Evolutionary conservation across 2,888 invertebrate species (phyloP).

Genomic region (Drosophila barbarae): DNA sequence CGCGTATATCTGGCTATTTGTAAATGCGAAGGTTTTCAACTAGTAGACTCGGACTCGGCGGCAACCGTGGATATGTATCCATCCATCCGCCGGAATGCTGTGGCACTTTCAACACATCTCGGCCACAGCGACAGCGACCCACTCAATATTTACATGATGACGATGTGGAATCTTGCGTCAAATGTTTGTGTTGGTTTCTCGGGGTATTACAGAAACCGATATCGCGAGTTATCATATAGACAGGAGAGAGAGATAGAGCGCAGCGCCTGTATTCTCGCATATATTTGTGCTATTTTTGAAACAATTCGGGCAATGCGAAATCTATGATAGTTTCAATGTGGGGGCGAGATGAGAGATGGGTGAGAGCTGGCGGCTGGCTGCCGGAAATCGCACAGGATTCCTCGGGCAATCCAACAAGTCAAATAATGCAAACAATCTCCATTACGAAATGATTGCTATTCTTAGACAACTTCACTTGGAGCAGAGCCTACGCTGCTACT

Average conservation of each 20-base stretch:
- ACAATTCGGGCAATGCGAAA: conserved; percentile 56
- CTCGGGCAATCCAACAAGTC: conserved; percentile 25
- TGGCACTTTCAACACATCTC: conserved; percentile 25
- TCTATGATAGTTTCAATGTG: conserved; percentile 18
- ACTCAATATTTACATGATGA: conserved; percentile 41
- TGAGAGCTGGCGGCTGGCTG: conserved; percentile 13
- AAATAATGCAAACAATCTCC: conserved; percentile 29
- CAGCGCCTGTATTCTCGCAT: conserved; percentile 42
- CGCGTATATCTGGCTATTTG: conserved; percentile 63
- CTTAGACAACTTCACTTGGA: conserved; percentile 60
- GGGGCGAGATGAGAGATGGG: not conserved
- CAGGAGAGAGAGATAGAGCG: conserved; percentile 11
- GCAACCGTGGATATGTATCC: conserved; percentile 6
- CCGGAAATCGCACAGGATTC: conserved; percentile 31
- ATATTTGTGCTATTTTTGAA: conserved; percentile 66
- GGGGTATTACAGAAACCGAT: conserved; percentile 39
- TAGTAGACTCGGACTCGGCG: conserved; percentile 8
- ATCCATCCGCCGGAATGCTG: conserved; percentile 23
- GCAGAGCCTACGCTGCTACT: conserved; percentile 7
- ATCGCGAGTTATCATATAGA: conserved; percentile 28
- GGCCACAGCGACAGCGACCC: not conserved
- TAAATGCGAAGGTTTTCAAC: conserved; percentile 60
- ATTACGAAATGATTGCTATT: conserved; percentile 64
- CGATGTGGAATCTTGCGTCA: conserved; percentile 26
- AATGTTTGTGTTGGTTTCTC: conserved; percentile 20